Evolutionary conservation across 2,888 invertebrate genomes (phyloP), one percentile per base, ranked within the genome.

Genomic region (Himalopsyche kuldschensis): DNA sequence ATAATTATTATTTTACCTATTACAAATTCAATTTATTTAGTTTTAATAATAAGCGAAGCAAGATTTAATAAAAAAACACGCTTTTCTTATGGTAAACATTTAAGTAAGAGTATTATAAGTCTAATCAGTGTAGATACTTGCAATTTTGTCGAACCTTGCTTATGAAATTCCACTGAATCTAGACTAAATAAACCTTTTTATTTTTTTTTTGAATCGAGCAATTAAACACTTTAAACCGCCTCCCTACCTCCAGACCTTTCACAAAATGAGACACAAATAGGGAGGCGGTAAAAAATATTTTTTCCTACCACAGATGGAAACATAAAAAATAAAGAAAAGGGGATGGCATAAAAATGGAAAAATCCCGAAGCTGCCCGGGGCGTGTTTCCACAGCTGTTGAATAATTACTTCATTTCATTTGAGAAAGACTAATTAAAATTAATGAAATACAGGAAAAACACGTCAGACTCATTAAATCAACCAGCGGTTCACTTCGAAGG

Each of bases 391-490:
- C 84, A 84, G 84, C 84, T 84, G 85, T 81, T 79, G 85, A 83
- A 83, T 85, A 85, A 85, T 83, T 85, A 83, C 83, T 85, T 85
- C 77, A 79, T 83, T 83, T 83, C 82, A 85, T 85, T 76, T 81
- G 69, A 83, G 81, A 79, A 78, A 32, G 84, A 80, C 84, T 85
- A 85, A 85, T 85, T 85, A 84, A 85, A 84, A 84, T 82, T 85
- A 85, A 85, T 84, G 84, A 79, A 84, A 85, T 85, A 75, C 84
- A 84, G 81, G 82, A 84, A 85, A 85, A 85, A 85, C 85, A 85
- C 82, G 85, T 84, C 84, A 84, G 69, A 75, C 84, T 85, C 84
- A 84, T 85, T 85, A 85, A 85, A 84, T 83, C 83, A 81, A 79
- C 76, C 80, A 78, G 63, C 30, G 78, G 55, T 35, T 75, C 55